Evolutionary conservation across 2,113 vertebrate species (phyloP).

Genomic region (Neolamprologus longior): DNA sequence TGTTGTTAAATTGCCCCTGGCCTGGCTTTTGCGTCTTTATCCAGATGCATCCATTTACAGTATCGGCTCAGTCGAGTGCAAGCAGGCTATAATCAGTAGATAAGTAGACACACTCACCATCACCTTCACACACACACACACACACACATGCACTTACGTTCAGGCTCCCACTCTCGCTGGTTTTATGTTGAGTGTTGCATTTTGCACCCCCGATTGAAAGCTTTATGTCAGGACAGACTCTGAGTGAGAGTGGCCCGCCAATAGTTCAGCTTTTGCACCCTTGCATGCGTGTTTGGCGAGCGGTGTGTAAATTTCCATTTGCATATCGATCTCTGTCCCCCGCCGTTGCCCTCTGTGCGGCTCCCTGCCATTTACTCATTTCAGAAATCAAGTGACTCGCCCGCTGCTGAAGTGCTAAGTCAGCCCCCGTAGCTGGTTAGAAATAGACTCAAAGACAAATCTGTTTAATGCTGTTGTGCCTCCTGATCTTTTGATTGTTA

Average conservation of each 20-base stretch:
- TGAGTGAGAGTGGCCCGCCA: neutral
- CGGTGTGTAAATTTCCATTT: neutral
- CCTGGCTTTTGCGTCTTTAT: neutral
- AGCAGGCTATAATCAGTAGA: neutral
- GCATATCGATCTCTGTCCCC: neutral
- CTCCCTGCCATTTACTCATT: neutral
- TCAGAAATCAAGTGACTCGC: neutral
- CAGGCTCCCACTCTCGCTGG: neutral
- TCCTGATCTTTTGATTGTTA: constrained; percentile 22
- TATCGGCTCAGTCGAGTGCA: neutral
- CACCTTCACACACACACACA: neutral
- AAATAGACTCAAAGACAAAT: constrained; percentile 39
- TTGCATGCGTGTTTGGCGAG: neutral
- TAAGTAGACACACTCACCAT: neutral
- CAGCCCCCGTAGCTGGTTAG: neutral
- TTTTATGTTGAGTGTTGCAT: neutral
- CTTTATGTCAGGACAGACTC: neutral
- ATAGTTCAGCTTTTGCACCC: neutral
- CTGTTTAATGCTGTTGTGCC: constrained; percentile 8
- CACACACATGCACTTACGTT: neutral
- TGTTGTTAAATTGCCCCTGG: neutral
- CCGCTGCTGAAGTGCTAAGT: constrained; percentile 9
- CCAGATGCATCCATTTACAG: neutral
- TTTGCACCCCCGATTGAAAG: neutral
- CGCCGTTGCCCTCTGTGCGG: neutral